Conservation (phyloP, 2,888 invertebrate genomes). For the Hirtodrosophila alboralis region DNA sequence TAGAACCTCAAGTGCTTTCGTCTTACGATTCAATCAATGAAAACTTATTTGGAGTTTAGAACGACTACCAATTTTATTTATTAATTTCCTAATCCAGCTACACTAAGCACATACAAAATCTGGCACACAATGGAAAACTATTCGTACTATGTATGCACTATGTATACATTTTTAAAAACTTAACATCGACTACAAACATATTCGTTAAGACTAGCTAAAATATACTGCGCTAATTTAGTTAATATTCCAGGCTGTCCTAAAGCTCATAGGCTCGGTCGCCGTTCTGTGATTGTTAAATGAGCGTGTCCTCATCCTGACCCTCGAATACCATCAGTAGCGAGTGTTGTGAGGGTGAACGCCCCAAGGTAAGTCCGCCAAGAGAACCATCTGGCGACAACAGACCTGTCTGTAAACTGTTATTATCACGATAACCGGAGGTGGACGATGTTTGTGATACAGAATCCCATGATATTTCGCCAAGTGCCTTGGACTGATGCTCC, state of each 20-base stretch:
- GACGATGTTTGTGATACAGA: conserved; percentile 93
- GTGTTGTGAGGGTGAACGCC: conserved; percentile 90
- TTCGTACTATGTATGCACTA: conserved; percentile 22
- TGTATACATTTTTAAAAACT: conserved; percentile 48
- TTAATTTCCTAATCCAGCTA: conserved; percentile 40
- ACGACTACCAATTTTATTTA: conserved; percentile 51
- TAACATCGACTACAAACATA: conserved; percentile 37
- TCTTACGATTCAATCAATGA: too few relatives aligned
- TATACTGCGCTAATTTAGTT: conserved; percentile 13
- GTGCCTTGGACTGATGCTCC: conserved; percentile 73
- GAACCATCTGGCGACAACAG: conserved; percentile 85
- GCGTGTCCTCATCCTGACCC: conserved; percentile 93
- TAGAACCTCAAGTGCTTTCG: too few relatives aligned
- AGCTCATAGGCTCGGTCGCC: conserved; percentile 76
- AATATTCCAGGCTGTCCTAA: conserved; percentile 44
- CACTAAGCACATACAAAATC: conserved; percentile 52
- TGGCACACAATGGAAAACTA: conserved; percentile 60
- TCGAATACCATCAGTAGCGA: conserved; percentile 91
- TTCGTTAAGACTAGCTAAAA: conserved; percentile 32
- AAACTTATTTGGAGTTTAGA: too few relatives aligned
- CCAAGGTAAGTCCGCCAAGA: conserved; percentile 88
- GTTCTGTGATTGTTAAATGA: conserved; percentile 87
- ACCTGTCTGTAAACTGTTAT: conserved; percentile 86
- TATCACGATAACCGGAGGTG: conserved; percentile 92
- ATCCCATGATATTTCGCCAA: conserved; percentile 91